phyloP scores from a whole-genome alignment of 53 echinoderm and acorn worm genomes.

The Pentamera pediparva region DNA sequence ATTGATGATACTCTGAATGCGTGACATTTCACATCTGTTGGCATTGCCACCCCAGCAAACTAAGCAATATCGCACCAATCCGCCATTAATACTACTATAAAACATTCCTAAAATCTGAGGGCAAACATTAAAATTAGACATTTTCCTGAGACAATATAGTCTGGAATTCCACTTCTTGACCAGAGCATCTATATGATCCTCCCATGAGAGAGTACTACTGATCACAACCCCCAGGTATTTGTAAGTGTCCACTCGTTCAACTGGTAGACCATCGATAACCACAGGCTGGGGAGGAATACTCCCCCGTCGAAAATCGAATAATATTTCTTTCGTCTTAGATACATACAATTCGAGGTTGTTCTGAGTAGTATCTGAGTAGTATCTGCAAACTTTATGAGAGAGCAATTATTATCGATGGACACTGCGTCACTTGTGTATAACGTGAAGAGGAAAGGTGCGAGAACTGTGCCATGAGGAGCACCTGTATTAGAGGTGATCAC shows the following conservation, averaged over 20 bases:
- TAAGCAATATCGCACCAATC: neutral
- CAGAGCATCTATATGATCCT: constrained; percentile 8
- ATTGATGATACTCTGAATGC: neutral
- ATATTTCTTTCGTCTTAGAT: neutral
- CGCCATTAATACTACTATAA: neutral
- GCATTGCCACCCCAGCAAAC: constrained; percentile 11
- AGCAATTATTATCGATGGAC: neutral
- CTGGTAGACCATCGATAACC: neutral
- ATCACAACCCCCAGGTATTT: neutral
- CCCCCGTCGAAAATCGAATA: neutral
- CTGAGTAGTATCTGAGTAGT: too few relatives aligned
- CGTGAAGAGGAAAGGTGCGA: constrained; percentile 3
- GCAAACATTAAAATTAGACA: constrained; percentile 10
- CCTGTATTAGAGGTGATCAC: neutral
- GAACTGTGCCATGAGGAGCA: constrained; percentile 4
- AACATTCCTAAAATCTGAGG: neutral
- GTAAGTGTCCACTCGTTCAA: neutral
- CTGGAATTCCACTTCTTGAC: neutral
- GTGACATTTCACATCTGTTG: neutral
- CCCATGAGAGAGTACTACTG: neutral
- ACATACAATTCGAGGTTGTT: constrained; percentile 1
- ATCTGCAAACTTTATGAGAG: constrained; percentile 10
- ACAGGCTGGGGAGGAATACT: neutral
- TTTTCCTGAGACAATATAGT: neutral
- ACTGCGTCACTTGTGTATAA: neutral